Evolutionary conservation across 2,797 vertebrate genomes (phyloP), one percentile per base, ranked within the genome.

Genomic region (Poecilia velifera): DNA sequence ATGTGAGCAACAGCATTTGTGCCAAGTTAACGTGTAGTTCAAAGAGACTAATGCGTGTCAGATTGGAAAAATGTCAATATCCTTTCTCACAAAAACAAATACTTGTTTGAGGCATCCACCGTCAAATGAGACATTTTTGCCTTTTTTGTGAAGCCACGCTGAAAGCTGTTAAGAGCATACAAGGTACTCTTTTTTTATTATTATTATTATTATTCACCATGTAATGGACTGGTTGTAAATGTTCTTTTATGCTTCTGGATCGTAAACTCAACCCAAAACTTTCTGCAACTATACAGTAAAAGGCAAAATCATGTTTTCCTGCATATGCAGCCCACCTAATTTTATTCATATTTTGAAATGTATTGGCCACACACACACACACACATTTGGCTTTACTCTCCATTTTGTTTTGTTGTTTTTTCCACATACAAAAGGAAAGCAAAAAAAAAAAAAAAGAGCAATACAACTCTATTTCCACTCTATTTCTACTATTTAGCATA

Each of bases 401-500:
- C 68, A n/a, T 28, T 20, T 28, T 74, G 25, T 14, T 4, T 57
- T 80, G 78, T 71, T 76, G 43, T 74, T 20, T 22, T 20, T 25
- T 46, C 28, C 72, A 64, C 76, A 45, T 28, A 1, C 3, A 45
- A 31, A 10, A 73, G 13, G 83, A 43, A 0, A 72, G 39, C 28
- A 68, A 55, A 36, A 14, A 14, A 31, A 68, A 55, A 36, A 14
- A 14, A 31, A 73, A 68, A 86, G 34, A 53, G 43, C 34, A 83
- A 79, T 36, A 77, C 79, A 79, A 72, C 47, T 43, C n/a, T 6
- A 74, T 82, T 59, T 87, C 57, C 81, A 72, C 47, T 43, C n/a
- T 6, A 74, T 82, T 59, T 87, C 57, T 82, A 76, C 79, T 80
- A 82, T 76, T 79, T 82, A 76, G 78, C 68, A 82, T 84, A 86